phyloP scores from a whole-genome alignment of 2,797 vertebrate species.

The Eupleurogrammus muticus region DNA sequence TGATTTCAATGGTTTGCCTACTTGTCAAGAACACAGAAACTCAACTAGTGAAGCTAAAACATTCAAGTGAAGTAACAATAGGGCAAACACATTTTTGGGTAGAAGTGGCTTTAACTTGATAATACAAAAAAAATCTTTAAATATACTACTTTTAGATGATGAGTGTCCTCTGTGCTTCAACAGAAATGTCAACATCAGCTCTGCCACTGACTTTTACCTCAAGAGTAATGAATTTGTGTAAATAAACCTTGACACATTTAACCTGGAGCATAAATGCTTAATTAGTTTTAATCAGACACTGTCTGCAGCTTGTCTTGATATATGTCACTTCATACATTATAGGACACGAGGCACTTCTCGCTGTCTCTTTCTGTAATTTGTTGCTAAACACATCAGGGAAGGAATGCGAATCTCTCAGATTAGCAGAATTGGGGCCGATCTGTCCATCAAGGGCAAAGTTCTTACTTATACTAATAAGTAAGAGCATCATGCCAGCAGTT shows the following conservation, averaged over 20 bases:
- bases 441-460: conserved; percentile 25
- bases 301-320: conserved; percentile 56
- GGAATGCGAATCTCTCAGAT: conserved; percentile 4
- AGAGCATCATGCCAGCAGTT: conserved; percentile 24
- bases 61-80: too few species aligned
- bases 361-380: conserved; percentile 61
- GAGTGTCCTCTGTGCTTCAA: conserved; percentile 20
- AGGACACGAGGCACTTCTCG: conserved; percentile 21
- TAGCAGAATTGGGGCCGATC: not conserved
- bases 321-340: conserved; percentile 58
- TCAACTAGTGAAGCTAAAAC: too few species aligned
- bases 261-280: conserved; percentile 50
- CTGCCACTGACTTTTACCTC: conserved; percentile 21
- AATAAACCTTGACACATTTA: conserved; percentile 62
- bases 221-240: conserved; percentile 72
- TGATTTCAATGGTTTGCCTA: too few species aligned
- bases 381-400: conserved; percentile 28
- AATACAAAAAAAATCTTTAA: conserved; percentile 2
- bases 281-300: conserved; percentile 63
- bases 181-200: conserved; percentile 19
- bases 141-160: not conserved
- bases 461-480: conserved; percentile 28
- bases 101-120: not conserved
- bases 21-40: too few species aligned
- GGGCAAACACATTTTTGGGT: too few species aligned